Base-by-base conservation (phyloP, 1,140 invertebrate species). In the Cherax destructor region DNA sequence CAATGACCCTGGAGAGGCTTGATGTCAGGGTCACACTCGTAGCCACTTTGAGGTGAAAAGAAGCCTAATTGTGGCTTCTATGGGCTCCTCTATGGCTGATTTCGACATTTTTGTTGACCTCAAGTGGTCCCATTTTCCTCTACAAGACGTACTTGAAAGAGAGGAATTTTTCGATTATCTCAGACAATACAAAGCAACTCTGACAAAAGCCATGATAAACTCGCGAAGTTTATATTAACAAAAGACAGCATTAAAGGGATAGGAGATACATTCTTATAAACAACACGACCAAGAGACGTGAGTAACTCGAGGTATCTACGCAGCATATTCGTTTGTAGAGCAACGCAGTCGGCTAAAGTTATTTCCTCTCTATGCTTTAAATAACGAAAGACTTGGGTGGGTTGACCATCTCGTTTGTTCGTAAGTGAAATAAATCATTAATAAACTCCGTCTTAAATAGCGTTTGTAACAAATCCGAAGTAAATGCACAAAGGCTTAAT, bases 51-150 rank as follows among this genome's bases (percentile, higher is more conserved):
- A 83, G 80, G 80, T 83, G 80, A 83, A 83, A 83, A 59, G 80
- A 83, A 83, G 80, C 52, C 80, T 83, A 83, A 83, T 83, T 83
- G 80, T 83, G 80, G 80, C 80, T 83, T 83, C 80, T 83, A 83
- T 83, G 52, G 80, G 80, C 52, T 83, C 80, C 80, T 83, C 80
- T 52, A 83, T 83, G 80, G 50, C 49, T 83, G 80, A 83, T 83
- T 83, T 83, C 61, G 80, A 61, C 80, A 83, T 83, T 83, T 83
- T 83, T 83, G 80, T 83, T 83, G 80, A 83, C 80, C 61, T 83
- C 80, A 83, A 83, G 80, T 83, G 80, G 49, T 59, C 52, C 80
- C n/a, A 83, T 83, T 83, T 59, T 83, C 52, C 21, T 49, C 80
- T 59, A 83, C 80, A 83, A 61, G 52, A 52, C 24, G 4, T 16